phyloP scores from a whole-genome alignment of 2,888 invertebrate genomes.

The Harpalus rubripes region DNA sequence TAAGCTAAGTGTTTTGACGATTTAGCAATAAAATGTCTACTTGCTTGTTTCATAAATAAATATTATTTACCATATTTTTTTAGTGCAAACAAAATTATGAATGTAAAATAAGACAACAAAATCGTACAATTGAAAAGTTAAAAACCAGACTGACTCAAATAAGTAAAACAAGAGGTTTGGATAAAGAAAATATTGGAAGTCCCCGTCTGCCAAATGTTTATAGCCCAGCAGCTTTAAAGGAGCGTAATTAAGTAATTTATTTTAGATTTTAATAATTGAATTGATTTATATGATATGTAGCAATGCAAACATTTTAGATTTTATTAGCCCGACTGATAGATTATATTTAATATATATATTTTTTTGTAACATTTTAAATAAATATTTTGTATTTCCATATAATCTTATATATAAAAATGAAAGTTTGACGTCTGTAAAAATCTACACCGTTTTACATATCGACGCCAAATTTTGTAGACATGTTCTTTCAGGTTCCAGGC shows the following conservation, averaged over 20 bases:
- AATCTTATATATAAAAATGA: too few relatives aligned
- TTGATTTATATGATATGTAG: neutral
- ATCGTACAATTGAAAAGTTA: conserved; percentile 76
- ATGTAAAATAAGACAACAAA: conserved; percentile 71
- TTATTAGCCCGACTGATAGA: conserved; percentile 33
- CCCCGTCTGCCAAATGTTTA: conserved; percentile 71
- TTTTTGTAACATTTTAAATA: conserved; percentile 51
- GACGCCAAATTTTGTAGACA: too few relatives aligned
- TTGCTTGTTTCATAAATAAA: neutral
- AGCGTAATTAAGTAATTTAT: conserved; percentile 75
- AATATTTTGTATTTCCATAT: neutral
- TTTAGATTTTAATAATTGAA: neutral
- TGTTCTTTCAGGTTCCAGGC: too few relatives aligned
- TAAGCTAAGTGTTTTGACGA: too few relatives aligned
- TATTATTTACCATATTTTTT: neutral
- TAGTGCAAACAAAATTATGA: conserved; percentile 58
- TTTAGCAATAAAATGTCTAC: too few relatives aligned
- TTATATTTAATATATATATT: conserved; percentile 30
- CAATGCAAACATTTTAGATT: conserved; percentile 11
- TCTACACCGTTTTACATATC: too few relatives aligned
- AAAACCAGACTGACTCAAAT: conserved; percentile 73
- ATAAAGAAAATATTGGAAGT: conserved; percentile 78
- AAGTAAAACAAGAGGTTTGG: conserved; percentile 70
- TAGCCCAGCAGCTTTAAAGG: conserved; percentile 74
- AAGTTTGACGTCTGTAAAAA: too few relatives aligned